Evolutionary conservation across 1,140 invertebrate species (phyloP), one percentile per base, ranked within the genome.

Genomic region (Drosophila pectinifera): DNA sequence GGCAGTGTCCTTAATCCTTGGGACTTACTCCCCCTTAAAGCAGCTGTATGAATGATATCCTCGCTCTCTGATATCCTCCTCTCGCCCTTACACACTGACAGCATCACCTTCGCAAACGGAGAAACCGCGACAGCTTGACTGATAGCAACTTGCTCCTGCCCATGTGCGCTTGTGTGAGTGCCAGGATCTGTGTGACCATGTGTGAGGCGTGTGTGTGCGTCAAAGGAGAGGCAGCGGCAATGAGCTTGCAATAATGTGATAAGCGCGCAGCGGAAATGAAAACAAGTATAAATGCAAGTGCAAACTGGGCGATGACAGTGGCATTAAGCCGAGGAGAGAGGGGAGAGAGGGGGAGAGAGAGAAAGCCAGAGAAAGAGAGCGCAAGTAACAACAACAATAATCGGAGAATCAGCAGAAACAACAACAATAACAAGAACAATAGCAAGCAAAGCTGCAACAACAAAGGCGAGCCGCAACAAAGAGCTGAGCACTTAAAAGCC

Each of bases 241-340:
- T 88, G 83, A 86, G 83, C 83, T 86, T 88, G 83, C 83, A 82
- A 86, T 86, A 86, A 86, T 88, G 83, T 88, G 83, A 86, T 86
- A 86, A 86, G 79, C 78, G 83, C 78, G 83, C 51, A 83, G 56
- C 79, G 83, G 83, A 86, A 86, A 86, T 86, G 83, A 86, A 88
- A 86, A 79, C 83, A 86, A 86, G 83, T 65, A 73, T 65, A 81
- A 86, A 62, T 75, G 74, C 51, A 45, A 78, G 56, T 62, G 73
- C 64, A 78, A 70, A 76, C 36, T 28, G 62, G 46, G 69, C 74
- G 82, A 63, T 75, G 74, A 75, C 78, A 75, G 64, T 62, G 69
- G 61, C 48, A 74, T 69, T 46, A 62, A 62, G 51, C 43, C 45
- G 34, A 45, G 7, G 14, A 38, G 57, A 3, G 16, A 51, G 16